Conservation (phyloP, 2,113 vertebrate species). For the Carassius carassius region DNA sequence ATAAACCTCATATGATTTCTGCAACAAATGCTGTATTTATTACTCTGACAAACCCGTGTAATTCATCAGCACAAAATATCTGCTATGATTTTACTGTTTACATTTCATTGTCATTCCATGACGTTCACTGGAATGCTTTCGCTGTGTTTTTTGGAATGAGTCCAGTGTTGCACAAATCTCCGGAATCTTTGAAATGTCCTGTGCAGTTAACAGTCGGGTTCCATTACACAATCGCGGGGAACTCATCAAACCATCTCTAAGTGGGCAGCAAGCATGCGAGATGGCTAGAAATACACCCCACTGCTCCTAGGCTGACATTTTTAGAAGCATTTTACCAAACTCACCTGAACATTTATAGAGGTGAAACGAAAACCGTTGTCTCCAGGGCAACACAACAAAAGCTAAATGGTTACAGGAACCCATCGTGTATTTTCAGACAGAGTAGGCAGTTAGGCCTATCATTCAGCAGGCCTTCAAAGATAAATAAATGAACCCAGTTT, state of each 20-base stretch:
- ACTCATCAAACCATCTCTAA: constrained; percentile 17
- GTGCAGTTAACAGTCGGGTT: neutral
- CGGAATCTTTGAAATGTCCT: constrained; percentile 17
- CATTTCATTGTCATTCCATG: constrained; percentile 27
- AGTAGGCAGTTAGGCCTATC: neutral
- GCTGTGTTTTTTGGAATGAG: constrained; percentile 22
- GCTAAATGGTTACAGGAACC: constrained; percentile 23
- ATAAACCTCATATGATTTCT: neutral
- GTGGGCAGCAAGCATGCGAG: neutral
- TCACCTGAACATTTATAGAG: constrained; percentile 26
- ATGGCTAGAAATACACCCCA: constrained; percentile 31
- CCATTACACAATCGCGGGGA: neutral
- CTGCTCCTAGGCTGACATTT: constrained; percentile 18
- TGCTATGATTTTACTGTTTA: constrained; percentile 30
- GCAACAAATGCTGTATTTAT: constrained; percentile 6
- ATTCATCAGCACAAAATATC: neutral
- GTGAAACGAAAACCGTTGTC: constrained; percentile 15
- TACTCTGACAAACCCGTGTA: neutral
- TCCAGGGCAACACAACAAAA: constrained; percentile 35
- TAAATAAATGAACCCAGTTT: neutral
- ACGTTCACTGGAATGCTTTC: constrained; percentile 10
- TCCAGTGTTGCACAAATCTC: constrained; percentile 42
- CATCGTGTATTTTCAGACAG: neutral
- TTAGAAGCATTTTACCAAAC: constrained; percentile 38
- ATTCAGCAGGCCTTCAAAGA: constrained; percentile 22